A percentile compares a stretch with the other conserved stretches of the same genome.
phyloP scores from a whole-genome alignment of 2,888 invertebrate species.

The Chaitophorus viminalis region DNA sequence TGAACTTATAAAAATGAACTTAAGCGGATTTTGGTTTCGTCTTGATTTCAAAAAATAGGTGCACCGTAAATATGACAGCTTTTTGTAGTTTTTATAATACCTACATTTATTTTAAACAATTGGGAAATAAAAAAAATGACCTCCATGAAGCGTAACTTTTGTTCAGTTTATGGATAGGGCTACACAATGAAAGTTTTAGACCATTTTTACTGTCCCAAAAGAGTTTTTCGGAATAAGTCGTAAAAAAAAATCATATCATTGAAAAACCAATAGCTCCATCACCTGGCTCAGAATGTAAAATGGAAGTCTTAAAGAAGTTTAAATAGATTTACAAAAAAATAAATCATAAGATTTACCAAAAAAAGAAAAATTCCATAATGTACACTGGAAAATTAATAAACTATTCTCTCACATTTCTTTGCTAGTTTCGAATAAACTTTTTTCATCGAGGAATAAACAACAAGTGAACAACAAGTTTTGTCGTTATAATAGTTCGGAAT shows the following conservation, averaged over 20 bases:
- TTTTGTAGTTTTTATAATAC: not conserved
- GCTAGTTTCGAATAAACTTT: slow-evolving; percentile 37
- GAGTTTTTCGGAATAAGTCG: too few relatives aligned
- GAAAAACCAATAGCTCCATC: not conserved
- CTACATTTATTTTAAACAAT: not conserved
- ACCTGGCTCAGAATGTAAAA: not conserved
- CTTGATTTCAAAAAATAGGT: not conserved
- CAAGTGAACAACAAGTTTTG: slow-evolving; percentile 42
- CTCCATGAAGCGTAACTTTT: not conserved
- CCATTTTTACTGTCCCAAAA: not conserved
- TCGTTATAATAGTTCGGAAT: slow-evolving; percentile 4
- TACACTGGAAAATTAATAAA: slow-evolving; percentile 26
- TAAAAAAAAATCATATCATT: not conserved
- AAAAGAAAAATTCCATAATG: not conserved
- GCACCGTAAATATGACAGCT: not conserved
- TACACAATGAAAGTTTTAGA: not conserved
- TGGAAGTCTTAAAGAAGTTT: not conserved
- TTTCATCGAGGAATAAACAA: not conserved
- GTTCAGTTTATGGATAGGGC: not conserved
- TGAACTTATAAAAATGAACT: not conserved
- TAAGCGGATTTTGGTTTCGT: not conserved
- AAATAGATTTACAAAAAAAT: slow-evolving; percentile 12
- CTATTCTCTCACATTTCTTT: slow-evolving; percentile 10
- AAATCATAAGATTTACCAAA: not conserved
- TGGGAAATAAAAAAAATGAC: not conserved